phyloP scores from a whole-genome alignment of 2,797 vertebrate species.

The Acipenser ruthenus region DNA sequence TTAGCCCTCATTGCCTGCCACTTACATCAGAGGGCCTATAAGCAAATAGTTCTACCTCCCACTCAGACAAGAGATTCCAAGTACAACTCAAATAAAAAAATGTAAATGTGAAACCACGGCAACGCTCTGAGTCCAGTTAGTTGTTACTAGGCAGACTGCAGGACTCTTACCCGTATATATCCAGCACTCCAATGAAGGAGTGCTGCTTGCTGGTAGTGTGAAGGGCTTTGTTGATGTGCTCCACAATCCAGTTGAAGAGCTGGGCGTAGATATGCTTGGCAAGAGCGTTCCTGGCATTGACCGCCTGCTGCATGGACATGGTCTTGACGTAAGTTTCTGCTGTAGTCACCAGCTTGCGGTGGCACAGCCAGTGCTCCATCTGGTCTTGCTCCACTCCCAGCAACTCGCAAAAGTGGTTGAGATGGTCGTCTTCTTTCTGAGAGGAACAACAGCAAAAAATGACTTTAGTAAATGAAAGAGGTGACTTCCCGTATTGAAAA shows the following conservation, averaged over 20 bases:
- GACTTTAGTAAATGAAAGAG: not conserved
- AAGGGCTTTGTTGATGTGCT: constrained; percentile 78
- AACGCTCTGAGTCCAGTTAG: too few species aligned
- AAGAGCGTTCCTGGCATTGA: constrained; percentile 73
- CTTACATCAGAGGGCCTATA: too few species aligned
- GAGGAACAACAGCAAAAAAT: not conserved
- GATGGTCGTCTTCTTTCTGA: constrained; percentile 67
- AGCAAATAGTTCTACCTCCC: too few species aligned
- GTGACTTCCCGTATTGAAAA: not conserved
- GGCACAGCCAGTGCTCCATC: constrained; percentile 92
- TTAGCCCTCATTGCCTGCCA: too few species aligned
- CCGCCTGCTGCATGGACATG: constrained; percentile 69
- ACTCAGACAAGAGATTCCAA: too few species aligned
- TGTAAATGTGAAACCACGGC: too few species aligned
- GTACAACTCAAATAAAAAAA: too few species aligned
- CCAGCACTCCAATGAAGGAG: constrained; percentile 89
- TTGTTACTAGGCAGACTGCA: too few species aligned
- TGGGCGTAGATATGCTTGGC: constrained; percentile 91
- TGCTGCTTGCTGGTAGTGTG: constrained; percentile 71
- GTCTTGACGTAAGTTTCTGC: constrained; percentile 87
- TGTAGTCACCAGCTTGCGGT: constrained; percentile 74
- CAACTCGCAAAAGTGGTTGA: constrained; percentile 71
- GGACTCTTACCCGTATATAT: constrained; percentile 81
- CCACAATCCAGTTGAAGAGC: constrained; percentile 86
- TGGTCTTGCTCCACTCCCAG: constrained; percentile 79